phyloP scores from a whole-genome alignment of 2,797 vertebrate species.

The Steatocranus sp. region DNA sequence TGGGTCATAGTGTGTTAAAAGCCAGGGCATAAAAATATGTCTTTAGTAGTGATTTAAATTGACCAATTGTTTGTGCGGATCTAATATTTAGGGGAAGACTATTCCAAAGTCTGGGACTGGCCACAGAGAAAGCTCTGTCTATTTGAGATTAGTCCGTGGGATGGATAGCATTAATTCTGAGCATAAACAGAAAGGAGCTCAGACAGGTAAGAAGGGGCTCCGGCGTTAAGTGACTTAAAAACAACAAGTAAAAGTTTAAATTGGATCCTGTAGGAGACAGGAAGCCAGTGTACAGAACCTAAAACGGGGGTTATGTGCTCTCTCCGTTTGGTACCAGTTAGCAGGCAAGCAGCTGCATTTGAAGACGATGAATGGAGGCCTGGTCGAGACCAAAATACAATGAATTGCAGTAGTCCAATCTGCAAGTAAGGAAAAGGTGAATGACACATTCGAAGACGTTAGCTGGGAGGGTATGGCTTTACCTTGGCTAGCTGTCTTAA shows the following conservation, averaged over 20 bases:
- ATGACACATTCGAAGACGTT: no score
- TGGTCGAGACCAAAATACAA: no score
- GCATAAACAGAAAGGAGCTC: background rate
- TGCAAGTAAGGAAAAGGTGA: no score
- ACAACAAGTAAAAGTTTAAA: background rate
- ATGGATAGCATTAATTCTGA: background rate
- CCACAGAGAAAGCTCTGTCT: background rate
- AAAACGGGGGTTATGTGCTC: no score
- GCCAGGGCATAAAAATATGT: background rate
- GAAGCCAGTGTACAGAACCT: background rate
- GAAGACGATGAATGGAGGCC: no score
- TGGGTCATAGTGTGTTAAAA: background rate
- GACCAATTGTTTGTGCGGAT: background rate
- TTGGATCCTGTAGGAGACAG: background rate
- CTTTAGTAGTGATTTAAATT: background rate
- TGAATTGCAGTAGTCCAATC: no score
- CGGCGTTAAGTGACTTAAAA: rapidly evolving
- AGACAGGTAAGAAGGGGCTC: background rate
- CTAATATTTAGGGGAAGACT: background rate
- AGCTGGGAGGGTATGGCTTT: no score
- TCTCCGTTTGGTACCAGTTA: no score
- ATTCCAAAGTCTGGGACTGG: background rate
- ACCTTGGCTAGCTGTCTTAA: background rate
- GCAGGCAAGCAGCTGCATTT: no score
- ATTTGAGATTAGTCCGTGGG: background rate